A percentile compares a stretch with the other conserved stretches of the same genome.
Evolutionary conservation across 2,888 invertebrate genomes (phyloP).

Genomic region (Mimas tiliae): DNA sequence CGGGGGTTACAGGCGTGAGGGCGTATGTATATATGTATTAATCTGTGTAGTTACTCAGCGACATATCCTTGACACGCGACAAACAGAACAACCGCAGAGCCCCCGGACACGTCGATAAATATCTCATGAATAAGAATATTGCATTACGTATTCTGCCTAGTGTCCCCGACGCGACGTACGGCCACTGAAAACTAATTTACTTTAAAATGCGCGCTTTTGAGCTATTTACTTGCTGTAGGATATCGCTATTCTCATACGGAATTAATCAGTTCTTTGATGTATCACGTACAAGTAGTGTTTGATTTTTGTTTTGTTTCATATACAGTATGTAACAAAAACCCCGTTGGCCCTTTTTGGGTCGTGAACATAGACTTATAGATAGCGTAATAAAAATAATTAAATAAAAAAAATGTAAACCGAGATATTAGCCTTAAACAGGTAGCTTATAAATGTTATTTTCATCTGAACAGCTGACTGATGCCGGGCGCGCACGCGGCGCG

Average conservation of each 20-base stretch:
- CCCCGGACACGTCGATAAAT: constrained; percentile 56
- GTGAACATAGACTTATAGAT: too few relatives aligned
- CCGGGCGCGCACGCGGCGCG: too few relatives aligned
- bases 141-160: constrained; percentile 65
- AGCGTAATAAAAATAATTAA: too few relatives aligned
- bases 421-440: too few relatives aligned
- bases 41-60: too few relatives aligned
- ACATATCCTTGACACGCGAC: constrained; percentile 18
- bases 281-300: background rate
- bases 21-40: too few relatives aligned
- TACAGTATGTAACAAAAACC: too few relatives aligned
- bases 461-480: too few relatives aligned
- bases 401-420: too few relatives aligned
- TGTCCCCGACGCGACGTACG: constrained; percentile 44
- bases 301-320: background rate
- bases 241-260: constrained; percentile 27
- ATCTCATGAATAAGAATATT: constrained; percentile 78
- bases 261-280: constrained; percentile 4
- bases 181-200: constrained; percentile 51
- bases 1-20: too few relatives aligned
- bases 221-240: constrained; percentile 26
- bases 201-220: constrained; percentile 45
- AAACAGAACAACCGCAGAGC: constrained; percentile 28
- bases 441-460: too few relatives aligned
- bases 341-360: too few relatives aligned